Conservation (phyloP, 2,888 invertebrate species). For the Drymonia ruficornis region DNA sequence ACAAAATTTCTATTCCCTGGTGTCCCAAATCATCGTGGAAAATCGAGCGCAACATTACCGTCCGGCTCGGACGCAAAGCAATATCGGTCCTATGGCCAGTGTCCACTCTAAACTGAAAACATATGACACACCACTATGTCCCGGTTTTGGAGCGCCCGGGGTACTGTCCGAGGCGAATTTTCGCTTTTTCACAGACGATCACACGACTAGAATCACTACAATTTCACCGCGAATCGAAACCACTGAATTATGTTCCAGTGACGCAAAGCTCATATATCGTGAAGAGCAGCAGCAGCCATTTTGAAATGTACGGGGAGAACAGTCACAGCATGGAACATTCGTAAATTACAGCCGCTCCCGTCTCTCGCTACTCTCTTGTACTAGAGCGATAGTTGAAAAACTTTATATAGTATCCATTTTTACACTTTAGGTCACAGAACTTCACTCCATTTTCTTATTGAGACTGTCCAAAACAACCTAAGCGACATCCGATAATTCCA, state of each 20-base stretch:
- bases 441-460: conserved; percentile 79
- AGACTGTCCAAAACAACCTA: conserved; percentile 85
- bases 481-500: conserved; percentile 85
- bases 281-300: conserved; percentile 86
- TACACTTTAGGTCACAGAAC: conserved; percentile 75
- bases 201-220: conserved; percentile 70
- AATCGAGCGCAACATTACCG: conserved; percentile 79
- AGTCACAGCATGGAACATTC: conserved; percentile 85
- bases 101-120: conserved; percentile 81
- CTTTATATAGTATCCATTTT: conserved; percentile 76
- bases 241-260: conserved; percentile 84
- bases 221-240: conserved; percentile 71
- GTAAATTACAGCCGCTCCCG: conserved; percentile 72
- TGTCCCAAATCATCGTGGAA: conserved; percentile 80
- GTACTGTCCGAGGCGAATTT: conserved; percentile 63
- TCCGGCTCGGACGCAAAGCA: conserved; percentile 80
- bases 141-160: conserved; percentile 63
- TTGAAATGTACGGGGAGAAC: conserved; percentile 85
- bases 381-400: conserved; percentile 60
- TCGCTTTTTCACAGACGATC: conserved; percentile 69
- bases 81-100: conserved; percentile 82
- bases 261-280: conserved; percentile 86
- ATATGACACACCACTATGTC: conserved; percentile 81
- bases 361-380: conserved; percentile 55
- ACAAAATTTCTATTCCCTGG: conserved; percentile 75